Conservation (phyloP, 2,113 vertebrate genomes). For the Tinamus guttatus region DNA sequence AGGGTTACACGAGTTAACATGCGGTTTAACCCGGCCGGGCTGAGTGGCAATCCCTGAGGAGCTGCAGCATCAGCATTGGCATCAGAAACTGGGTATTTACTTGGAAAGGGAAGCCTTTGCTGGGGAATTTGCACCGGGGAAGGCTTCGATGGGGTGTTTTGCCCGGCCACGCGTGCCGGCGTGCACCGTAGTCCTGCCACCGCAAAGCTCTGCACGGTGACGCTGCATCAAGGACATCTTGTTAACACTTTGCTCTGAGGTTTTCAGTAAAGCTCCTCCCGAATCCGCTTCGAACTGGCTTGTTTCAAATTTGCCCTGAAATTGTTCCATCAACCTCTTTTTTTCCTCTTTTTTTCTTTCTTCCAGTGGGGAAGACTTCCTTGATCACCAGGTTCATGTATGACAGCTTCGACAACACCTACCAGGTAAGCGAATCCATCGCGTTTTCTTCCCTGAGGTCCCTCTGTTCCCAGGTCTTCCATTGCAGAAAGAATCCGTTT, state of each 20-base stretch:
- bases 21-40: background rate
- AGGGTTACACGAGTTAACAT: rapidly evolving
- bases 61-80: background rate
- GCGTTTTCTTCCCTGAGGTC: background rate
- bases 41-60: background rate
- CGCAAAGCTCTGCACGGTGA: no score
- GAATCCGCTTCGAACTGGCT: rapidly evolving
- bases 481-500: background rate
- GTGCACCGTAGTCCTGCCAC: background rate
- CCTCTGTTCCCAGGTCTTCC: rapidly evolving
- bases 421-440: constrained; percentile 82
- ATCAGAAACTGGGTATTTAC: background rate
- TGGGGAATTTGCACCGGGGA: background rate
- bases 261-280: background rate
- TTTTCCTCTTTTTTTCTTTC: constrained; percentile 3
- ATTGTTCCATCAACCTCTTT: background rate
- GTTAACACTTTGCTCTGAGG: background rate
- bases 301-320: background rate
- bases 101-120: background rate
- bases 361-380: constrained; percentile 96
- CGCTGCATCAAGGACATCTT: background rate
- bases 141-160: rapidly evolving
- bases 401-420: constrained; percentile 98
- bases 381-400: constrained; percentile 99
- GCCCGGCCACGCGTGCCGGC: background rate